Conservation (phyloP, 2,113 vertebrate genomes). For the Sprattus sprattus region DNA sequence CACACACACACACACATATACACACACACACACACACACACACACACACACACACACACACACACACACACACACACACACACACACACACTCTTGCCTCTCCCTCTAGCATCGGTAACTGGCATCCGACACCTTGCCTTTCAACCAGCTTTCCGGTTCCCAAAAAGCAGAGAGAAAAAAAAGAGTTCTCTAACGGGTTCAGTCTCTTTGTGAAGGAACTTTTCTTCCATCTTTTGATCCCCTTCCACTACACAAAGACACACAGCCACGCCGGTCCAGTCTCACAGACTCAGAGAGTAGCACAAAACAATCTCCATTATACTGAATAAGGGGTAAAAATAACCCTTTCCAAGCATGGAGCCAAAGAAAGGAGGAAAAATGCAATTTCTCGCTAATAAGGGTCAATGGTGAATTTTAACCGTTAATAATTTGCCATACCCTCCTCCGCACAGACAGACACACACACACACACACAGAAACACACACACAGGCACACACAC, state of each 20-base stretch:
- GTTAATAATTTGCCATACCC: not conserved
- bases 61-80: constrained; percentile 4
- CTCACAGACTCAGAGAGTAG: not conserved
- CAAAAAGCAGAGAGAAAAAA: not conserved
- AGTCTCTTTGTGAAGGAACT: not conserved
- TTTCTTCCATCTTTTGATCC: not conserved
- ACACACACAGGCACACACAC: no score
- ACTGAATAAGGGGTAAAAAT: not conserved
- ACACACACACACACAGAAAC: not conserved
- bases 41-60: constrained; percentile 11
- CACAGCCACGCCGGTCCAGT: not conserved
- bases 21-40: not conserved
- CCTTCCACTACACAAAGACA: not conserved
- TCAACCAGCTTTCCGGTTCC: constrained; percentile 5
- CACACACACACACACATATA: not conserved
- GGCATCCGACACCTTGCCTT: constrained; percentile 8
- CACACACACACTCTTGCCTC: not conserved
- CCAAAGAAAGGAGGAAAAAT: not conserved
- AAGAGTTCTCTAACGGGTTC: not conserved
- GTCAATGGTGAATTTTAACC: not conserved
- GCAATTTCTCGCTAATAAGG: not conserved
- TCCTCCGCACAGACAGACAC: not conserved
- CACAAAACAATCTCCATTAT: not conserved
- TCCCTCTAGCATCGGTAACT: not conserved
- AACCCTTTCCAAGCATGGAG: not conserved